A percentile compares a stretch with the other conserved stretches of the same genome.
These are phyloP conservation scores for Eremophila alpestris DNA, from an alignment of 2,797 vertebrate species.

Conservation along the genomic window DNA sequence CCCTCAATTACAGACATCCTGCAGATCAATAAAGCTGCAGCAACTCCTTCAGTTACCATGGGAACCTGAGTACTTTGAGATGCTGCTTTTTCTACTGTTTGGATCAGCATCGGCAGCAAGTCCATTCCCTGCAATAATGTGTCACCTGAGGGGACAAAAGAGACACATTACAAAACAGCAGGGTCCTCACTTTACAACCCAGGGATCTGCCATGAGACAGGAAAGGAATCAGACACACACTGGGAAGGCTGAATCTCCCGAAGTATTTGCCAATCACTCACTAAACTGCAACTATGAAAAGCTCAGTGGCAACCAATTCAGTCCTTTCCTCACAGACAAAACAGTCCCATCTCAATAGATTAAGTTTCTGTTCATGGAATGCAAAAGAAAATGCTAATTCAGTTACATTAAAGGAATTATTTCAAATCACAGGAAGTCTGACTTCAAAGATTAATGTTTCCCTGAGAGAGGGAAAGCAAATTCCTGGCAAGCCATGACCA, in stretches of 20 bases:
- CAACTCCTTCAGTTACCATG: constrained; percentile 86
- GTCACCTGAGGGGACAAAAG: constrained; percentile 82
- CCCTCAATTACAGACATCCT: constrained; percentile 86
- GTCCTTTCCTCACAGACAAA: not conserved
- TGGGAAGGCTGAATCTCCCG: not conserved
- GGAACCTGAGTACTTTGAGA: constrained; percentile 91
- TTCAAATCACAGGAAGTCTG: not conserved
- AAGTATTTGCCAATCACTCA: not conserved
- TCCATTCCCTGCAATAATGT: constrained; percentile 86
- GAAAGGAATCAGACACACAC: not conserved
- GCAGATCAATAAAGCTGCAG: constrained; percentile 89
- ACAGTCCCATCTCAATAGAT: not conserved
- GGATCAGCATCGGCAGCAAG: constrained; percentile 86
- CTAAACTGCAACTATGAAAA: not conserved
- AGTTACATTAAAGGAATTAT: not conserved
- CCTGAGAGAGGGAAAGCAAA: not conserved
- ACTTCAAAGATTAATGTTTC: not conserved
- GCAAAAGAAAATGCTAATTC: not conserved
- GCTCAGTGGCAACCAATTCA: not conserved
- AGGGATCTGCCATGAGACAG: not conserved
- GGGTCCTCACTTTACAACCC: not conserved
- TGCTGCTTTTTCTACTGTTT: constrained; percentile 91
- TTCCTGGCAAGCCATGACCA: not conserved
- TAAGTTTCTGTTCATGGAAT: not conserved
- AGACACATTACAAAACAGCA: not conserved